Evolutionary conservation across 92 coral and sea anemone species (phyloP), one percentile per base, ranked within the genome.

Genomic region (Parazoanthus atlanticus): DNA sequence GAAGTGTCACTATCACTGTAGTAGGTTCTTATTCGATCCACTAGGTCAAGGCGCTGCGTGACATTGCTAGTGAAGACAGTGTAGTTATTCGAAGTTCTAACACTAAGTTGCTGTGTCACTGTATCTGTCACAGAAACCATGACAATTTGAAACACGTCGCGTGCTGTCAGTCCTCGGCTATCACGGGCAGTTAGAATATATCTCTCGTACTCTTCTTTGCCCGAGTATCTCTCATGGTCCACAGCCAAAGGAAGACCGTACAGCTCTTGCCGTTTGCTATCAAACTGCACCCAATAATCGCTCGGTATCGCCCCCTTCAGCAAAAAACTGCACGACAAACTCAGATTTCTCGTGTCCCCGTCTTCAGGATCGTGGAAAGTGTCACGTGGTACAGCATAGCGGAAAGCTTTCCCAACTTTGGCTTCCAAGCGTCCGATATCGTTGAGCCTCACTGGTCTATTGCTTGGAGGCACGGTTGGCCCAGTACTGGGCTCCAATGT

Each of bases 301-400:
- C 85, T 71, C 6, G 94, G 92, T 79, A 97, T 86, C 17, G 54
- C 82, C 23, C 83, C 73, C 56, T 76, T 90, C 70, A 81, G 61
- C 19, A 93, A 70, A 30, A 88, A 43, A 19, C 28, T 21, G 29
- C 94, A 76, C 8, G 93, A 82, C 84, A 97, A 91, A 0, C 87
- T 64, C 70, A 97, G 85, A 77, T 89, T 86, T 41, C 97, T 92
- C 0, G 99, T 97, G 92, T 92, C 88, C 47, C 91, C 96, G 79
- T 97, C 99, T 76, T 96, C 96, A 69, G 85, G 86, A 88, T 97
- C 99, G 88, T 95, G 93, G 69, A 97, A 97, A 30, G 96, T 91
- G 81, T 97, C 99, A 31, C 76, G 88, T 30, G 99, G 98, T 40
- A 96, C 88, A 15, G 65, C 73, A 32, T 90, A 92, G 19, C 80